These are phyloP conservation scores for Drosophila multiciliata DNA, from an alignment of 2,888 invertebrate genomes.

Conservation along the genomic window DNA sequence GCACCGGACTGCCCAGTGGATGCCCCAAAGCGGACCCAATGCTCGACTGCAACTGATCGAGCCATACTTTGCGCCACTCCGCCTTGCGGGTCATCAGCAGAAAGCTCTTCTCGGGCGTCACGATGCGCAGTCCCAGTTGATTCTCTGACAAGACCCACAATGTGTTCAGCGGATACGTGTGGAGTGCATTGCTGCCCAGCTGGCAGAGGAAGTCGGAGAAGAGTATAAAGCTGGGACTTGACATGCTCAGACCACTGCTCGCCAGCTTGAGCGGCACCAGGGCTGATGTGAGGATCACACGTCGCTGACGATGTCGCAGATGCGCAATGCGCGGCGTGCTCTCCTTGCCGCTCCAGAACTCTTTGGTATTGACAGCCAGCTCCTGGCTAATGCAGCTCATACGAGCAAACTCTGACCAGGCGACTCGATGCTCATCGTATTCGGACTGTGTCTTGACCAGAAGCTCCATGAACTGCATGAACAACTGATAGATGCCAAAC, in stretches of 20 bases:
- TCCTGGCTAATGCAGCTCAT: slow-evolving; percentile 82
- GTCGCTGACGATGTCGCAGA: slow-evolving; percentile 88
- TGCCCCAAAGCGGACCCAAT: slow-evolving; percentile 89
- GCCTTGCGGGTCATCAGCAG: slow-evolving; percentile 87
- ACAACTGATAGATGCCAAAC: slow-evolving; percentile 79
- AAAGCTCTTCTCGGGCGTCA: slow-evolving; percentile 92
- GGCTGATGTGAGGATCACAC: slow-evolving; percentile 92
- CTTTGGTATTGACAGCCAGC: slow-evolving; percentile 81
- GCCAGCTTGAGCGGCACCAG: slow-evolving; percentile 89
- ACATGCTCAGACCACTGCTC: slow-evolving; percentile 88
- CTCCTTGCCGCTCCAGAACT: slow-evolving; percentile 84
- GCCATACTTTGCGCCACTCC: slow-evolving; percentile 92
- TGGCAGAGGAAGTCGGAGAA: slow-evolving; percentile 93
- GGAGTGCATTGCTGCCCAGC: slow-evolving; percentile 88
- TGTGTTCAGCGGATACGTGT: slow-evolving; percentile 89
- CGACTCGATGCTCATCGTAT: slow-evolving; percentile 76
- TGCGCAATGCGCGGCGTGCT: slow-evolving; percentile 81
- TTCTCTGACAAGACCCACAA: slow-evolving; percentile 92
- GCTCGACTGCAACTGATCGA: slow-evolving; percentile 90
- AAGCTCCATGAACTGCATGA: slow-evolving; percentile 80
- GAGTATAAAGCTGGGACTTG: slow-evolving; percentile 92
- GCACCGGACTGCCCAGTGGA: slow-evolving; percentile 86
- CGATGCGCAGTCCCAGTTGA: slow-evolving; percentile 89
- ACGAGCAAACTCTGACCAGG: slow-evolving; percentile 80
- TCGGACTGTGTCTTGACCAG: slow-evolving; percentile 72